Evolutionary conservation across 2,888 invertebrate species (phyloP).

Genomic region (Odontocolon sp.): DNA sequence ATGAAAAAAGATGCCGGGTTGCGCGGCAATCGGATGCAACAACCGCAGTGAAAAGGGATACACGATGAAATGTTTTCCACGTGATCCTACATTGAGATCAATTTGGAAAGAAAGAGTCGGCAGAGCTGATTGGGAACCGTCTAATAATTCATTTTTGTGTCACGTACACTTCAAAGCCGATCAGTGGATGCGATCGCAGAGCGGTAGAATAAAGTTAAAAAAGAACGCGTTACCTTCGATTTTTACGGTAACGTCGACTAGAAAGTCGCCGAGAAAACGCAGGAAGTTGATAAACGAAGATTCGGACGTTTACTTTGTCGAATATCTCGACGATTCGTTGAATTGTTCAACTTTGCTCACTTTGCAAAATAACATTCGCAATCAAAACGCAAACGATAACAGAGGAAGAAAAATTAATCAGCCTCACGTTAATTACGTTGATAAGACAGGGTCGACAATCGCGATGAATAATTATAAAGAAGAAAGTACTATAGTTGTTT

Average conservation of each 20-base stretch:
- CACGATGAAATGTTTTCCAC: conserved; percentile 80
- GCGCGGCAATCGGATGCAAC: conserved; percentile 78
- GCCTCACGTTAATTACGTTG: no score
- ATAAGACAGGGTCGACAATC: no score
- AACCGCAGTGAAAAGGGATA: conserved; percentile 79
- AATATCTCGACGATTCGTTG: conserved; percentile 67
- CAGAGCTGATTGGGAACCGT: conserved; percentile 78
- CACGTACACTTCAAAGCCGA: conserved; percentile 76
- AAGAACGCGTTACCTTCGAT: conserved; percentile 76
- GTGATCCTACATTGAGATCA: conserved; percentile 74
- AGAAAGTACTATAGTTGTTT: conserved; percentile 62
- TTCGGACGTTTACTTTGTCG: conserved; percentile 62
- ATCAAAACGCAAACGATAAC: no score
- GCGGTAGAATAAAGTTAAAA: conserved; percentile 73
- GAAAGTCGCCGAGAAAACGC: conserved; percentile 75
- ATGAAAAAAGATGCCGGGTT: conserved; percentile 76
- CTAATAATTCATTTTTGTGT: conserved; percentile 78
- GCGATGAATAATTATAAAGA: no score
- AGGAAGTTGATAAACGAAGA: conserved; percentile 62
- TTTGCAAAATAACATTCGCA: neutral
- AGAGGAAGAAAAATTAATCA: no score
- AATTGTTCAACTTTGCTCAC: conserved; percentile 36
- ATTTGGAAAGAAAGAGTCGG: conserved; percentile 77
- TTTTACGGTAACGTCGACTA: conserved; percentile 74
- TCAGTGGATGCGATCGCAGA: conserved; percentile 73